phyloP scores from a whole-genome alignment of 2,797 vertebrate species.

The Notolepis coatsorum region DNA sequence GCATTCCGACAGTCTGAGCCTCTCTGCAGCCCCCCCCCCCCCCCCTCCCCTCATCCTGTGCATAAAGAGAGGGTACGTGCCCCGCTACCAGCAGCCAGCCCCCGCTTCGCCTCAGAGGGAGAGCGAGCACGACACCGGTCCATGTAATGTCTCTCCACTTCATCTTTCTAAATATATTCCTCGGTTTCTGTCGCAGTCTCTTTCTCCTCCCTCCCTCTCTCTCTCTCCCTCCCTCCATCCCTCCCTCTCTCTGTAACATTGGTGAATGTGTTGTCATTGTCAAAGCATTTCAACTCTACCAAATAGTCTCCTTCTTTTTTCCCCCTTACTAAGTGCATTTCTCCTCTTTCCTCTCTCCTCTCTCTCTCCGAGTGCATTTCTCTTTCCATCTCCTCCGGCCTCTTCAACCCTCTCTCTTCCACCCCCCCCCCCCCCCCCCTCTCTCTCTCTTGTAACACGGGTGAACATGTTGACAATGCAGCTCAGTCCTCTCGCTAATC shows the following conservation, averaged over 20 bases:
- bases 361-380: neutral
- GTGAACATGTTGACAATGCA: constrained; percentile 33
- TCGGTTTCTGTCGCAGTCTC: neutral
- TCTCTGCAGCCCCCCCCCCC: constrained; percentile 13
- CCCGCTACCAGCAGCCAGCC: neutral
- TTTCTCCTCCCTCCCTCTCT: constrained; percentile 5
- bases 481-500: neutral
- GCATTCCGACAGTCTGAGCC: constrained; percentile 61
- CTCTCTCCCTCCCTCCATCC: neutral
- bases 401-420: too few species aligned
- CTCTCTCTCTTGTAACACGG: too few species aligned
- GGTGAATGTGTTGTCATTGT: neutral
- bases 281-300: too few species aligned
- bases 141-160: neutral
- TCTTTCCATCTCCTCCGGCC: neutral
- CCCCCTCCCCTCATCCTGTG: constrained; percentile 15
- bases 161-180: neutral
- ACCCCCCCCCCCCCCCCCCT: too few species aligned
- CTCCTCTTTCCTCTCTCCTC: neutral
- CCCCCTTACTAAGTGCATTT: neutral
- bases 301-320: neutral
- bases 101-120: constrained; percentile 7
- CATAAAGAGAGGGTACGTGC: constrained; percentile 40
- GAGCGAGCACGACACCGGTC: neutral
- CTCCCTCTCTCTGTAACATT: neutral